Base-by-base conservation (phyloP, 92 coral and sea anemone genomes). In the Pocillopora meandrina region DNA sequence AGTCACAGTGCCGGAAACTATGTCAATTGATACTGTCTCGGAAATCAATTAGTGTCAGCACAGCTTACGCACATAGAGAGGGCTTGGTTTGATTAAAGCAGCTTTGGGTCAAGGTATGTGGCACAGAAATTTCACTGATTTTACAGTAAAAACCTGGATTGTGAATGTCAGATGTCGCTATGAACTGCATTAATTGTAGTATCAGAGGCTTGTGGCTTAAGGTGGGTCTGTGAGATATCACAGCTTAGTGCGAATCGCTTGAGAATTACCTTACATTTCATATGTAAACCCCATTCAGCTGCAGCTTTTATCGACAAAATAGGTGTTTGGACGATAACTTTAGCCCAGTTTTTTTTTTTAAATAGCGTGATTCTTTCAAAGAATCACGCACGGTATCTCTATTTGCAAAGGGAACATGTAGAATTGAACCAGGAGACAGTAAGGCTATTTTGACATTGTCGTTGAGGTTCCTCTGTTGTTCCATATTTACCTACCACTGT, bases 11-110 rank as follows among this genome's bases (percentile, higher is more conserved):
- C 65, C 86, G 80, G 86, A 26, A 64, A 72, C 80, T 56, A 56
- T 74, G 79, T 83, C 58, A 83, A 49, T 14, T 61, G 80, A 83
- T 83, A 83, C 36, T 64, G 89, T 85, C 92, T 81, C 73, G 81
- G 82, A 85, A 89, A 80, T 89, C 69, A 89, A 89, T 89, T 79
- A 89, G 89, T 85, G 92, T 89, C 92, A 89, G 12, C 89, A 52
- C 74, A 61, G 71, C 61, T 52, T 58, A 85, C 73, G 73, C 86
- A 64, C 86, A 26, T 8, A 57, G 74, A 81, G 58, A 61, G 34
- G 80, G 15, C 80, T 83, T 72, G 33, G 64, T 36, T 55, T 62
- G 56, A 83, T 83, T 63, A 83, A n/a, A 83, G 80, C 64, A 11
- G 36, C 47, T 81, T 68, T 67, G 71, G 75, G 71, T 56, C 77